A percentile compares a stretch with the other conserved stretches of the same genome.
Conservation (phyloP, 2,113 vertebrate species). For the Rissa tridactyla region DNA sequence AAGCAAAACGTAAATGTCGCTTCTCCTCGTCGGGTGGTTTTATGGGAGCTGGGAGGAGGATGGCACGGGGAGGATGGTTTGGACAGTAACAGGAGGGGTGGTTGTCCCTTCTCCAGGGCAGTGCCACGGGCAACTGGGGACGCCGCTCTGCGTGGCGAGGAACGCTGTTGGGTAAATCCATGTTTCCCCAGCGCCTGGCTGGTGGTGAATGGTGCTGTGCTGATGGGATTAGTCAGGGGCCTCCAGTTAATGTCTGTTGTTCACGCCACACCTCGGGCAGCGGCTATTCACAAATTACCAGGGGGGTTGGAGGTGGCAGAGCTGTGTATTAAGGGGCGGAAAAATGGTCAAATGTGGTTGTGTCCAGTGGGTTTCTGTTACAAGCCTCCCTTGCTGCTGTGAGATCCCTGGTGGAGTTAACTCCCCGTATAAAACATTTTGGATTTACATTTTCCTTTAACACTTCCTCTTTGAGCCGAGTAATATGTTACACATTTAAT, state of each 20-base stretch:
- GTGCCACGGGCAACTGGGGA: background rate
- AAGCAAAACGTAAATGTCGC: fast-evolving
- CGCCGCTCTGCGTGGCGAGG: fast-evolving
- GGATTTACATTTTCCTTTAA: conserved; percentile 47
- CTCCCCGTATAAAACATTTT: background rate
- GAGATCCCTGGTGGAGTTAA: background rate
- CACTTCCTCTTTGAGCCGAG: conserved; percentile 34
- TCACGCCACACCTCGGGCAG: background rate
- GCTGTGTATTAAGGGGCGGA: background rate
- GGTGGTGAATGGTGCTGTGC: background rate
- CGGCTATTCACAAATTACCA: background rate
- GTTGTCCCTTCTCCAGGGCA: background rate
- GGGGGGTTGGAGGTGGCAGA: background rate
- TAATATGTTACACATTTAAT: conserved; percentile 54
- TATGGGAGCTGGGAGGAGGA: background rate
- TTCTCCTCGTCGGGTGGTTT: background rate
- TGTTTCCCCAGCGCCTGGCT: background rate
- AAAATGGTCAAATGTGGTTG: background rate
- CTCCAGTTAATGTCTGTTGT: background rate
- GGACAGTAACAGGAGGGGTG: background rate
- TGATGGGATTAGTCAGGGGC: conserved; percentile 28
- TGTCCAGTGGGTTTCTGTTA: background rate
- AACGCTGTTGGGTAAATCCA: background rate
- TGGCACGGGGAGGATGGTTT: background rate
- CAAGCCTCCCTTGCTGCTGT: background rate